These are phyloP conservation scores for Platypus cylindrus DNA, from an alignment of 2,888 invertebrate species.

Conservation along the genomic window DNA sequence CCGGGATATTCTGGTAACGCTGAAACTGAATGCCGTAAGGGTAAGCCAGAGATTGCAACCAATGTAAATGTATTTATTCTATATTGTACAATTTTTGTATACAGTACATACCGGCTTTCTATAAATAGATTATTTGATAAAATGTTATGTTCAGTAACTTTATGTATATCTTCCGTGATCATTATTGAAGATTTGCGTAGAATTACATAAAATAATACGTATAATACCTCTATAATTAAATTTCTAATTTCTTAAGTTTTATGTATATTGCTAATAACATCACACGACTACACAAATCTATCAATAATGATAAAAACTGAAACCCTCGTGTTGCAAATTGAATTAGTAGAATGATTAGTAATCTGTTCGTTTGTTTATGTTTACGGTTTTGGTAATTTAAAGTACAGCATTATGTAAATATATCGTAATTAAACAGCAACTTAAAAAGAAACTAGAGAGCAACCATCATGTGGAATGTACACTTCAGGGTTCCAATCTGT, in stretches of 20 bases:
- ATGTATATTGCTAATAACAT: too few relatives aligned
- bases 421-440: constrained; percentile 26
- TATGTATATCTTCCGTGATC: too few relatives aligned
- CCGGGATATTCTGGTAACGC: constrained; percentile 63
- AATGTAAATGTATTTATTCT: constrained; percentile 5
- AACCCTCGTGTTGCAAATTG: too few relatives aligned
- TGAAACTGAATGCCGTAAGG: constrained; percentile 56
- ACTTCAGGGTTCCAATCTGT: constrained; percentile 52
- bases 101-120: constrained; percentile 27
- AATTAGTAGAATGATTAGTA: too few relatives aligned
- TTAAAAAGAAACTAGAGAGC: constrained; percentile 27
- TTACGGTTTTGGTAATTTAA: constrained; percentile 10
- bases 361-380: too few relatives aligned
- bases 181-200: too few relatives aligned
- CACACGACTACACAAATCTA: too few relatives aligned
- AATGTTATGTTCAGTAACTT: neutral
- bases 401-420: constrained; percentile 21
- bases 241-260: too few relatives aligned
- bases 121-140: constrained; percentile 3
- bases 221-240: too few relatives aligned
- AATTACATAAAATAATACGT: too few relatives aligned
- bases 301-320: too few relatives aligned
- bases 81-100: constrained; percentile 23
- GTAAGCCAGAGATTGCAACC: constrained; percentile 31
- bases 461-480: constrained; percentile 46